Conservation (phyloP, 2,797 vertebrate species). For the Microchirus variegatus region DNA sequence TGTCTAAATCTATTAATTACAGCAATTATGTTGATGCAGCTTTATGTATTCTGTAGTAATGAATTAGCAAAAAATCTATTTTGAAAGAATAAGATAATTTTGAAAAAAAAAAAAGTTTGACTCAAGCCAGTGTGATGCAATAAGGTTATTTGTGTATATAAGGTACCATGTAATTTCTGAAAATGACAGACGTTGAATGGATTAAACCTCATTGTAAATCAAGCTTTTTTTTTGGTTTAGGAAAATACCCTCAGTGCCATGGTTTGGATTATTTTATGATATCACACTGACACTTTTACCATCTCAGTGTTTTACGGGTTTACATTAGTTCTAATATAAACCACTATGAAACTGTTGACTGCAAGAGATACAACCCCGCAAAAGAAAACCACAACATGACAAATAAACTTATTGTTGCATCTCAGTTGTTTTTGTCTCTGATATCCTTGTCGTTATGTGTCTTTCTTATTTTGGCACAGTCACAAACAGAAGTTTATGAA, state of each 20-base stretch:
- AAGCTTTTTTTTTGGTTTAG: conserved; percentile 7
- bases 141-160: conserved; percentile 45
- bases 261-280: neutral
- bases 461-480: too few species aligned
- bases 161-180: conserved; percentile 34
- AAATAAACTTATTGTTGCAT: conserved; percentile 58
- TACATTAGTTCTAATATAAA: conserved; percentile 1
- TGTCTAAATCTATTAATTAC: conserved; percentile 46
- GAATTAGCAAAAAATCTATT: conserved; percentile 73
- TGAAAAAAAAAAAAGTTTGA: conserved; percentile 37
- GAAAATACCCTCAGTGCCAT: neutral
- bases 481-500: too few species aligned
- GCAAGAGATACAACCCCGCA: neutral
- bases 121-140: conserved; percentile 49
- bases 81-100: conserved; percentile 68
- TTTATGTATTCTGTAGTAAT: conserved; percentile 64
- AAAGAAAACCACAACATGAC: conserved; percentile 14
- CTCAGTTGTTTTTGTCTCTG: neutral
- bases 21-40: conserved; percentile 40
- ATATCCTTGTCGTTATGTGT: too few species aligned
- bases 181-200: conserved; percentile 24
- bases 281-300: neutral
- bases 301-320: neutral
- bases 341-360: neutral
- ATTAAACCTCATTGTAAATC: conserved; percentile 25